Conservation (phyloP, 2,888 invertebrate species). For the Willowsia nigromaculata region DNA sequence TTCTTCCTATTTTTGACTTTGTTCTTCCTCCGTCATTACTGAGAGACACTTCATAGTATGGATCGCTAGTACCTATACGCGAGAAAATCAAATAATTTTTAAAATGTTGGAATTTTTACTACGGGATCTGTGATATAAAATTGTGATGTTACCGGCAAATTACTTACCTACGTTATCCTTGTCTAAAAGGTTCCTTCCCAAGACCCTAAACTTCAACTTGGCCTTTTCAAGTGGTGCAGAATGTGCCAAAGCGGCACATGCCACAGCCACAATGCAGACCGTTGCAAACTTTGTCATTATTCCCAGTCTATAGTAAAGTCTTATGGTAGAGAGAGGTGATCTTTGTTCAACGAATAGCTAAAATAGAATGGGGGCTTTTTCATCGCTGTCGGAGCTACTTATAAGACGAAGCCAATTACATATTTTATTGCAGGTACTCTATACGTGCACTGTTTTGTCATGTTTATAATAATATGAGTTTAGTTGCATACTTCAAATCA, state of each 20-base stretch:
- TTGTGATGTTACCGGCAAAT: neutral
- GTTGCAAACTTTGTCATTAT: constrained; percentile 48
- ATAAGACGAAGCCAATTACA: constrained; percentile 16
- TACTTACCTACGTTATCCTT: constrained; percentile 54
- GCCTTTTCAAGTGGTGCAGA: constrained; percentile 29
- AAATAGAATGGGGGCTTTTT: constrained; percentile 20
- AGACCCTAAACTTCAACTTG: constrained; percentile 70
- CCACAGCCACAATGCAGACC: neutral
- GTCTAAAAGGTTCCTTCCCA: constrained; percentile 64
- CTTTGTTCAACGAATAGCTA: constrained; percentile 46
- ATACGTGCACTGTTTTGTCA: neutral
- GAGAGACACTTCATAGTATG: constrained; percentile 63
- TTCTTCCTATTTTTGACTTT: constrained; percentile 65
- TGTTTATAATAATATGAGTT: neutral
- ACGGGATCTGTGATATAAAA: neutral
- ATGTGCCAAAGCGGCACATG: constrained; percentile 45
- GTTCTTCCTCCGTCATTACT: constrained; percentile 68
- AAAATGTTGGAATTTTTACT: neutral
- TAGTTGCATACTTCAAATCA: neutral
- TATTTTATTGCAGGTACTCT: neutral
- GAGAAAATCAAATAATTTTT: no score
- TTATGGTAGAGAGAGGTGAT: neutral
- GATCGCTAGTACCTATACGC: constrained; percentile 68
- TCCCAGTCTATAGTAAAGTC: neutral
- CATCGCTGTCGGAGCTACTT: constrained; percentile 33